Conservation (phyloP, 2,113 vertebrate species). For the Petaurus breviceps region DNA sequence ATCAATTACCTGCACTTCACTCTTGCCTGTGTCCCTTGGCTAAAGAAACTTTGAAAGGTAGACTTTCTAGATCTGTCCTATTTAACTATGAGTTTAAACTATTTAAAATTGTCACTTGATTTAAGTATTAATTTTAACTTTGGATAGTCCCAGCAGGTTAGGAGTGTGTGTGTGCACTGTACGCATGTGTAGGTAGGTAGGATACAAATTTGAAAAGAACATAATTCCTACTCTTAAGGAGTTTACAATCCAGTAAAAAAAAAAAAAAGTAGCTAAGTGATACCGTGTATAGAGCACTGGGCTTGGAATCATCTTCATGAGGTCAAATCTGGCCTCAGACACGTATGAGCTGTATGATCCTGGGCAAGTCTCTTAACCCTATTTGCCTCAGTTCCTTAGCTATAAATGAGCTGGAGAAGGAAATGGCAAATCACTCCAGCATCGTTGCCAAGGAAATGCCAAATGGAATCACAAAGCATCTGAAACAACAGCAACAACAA, state of each 20-base stretch:
- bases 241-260: neutral
- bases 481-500: neutral
- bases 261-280: too few species aligned
- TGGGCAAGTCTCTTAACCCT: neutral
- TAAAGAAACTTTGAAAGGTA: neutral
- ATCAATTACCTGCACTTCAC: too few species aligned
- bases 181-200: neutral
- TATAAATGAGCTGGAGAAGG: neutral
- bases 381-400: neutral
- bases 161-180: neutral
- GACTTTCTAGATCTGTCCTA: neutral
- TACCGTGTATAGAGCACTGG: too few species aligned
- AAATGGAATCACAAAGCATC: neutral
- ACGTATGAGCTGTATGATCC: neutral
- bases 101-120: neutral
- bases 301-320: neutral
- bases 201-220: neutral
- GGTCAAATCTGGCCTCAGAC: neutral
- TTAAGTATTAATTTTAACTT: neutral
- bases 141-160: neutral
- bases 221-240: neutral
- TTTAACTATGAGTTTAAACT: neutral
- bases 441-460: neutral
- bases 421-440: neutral
- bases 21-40: neutral